phyloP scores from a whole-genome alignment of 2,888 invertebrate genomes.

The Slavum lentiscoides region DNA sequence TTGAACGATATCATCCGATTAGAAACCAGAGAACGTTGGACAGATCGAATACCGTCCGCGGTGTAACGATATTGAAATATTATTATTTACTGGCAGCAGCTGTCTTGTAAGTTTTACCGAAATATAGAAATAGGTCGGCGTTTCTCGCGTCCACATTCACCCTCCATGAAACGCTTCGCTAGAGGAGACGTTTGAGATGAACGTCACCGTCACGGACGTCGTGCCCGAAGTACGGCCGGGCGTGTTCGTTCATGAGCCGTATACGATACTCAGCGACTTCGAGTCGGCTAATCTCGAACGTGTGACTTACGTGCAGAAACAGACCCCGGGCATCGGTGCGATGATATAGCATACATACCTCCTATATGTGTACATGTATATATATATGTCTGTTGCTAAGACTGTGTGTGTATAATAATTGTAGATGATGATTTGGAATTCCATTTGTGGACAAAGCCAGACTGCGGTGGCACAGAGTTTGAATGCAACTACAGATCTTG shows the following conservation, averaged over 20 bases:
- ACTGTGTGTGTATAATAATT: neutral
- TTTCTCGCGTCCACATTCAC: neutral
- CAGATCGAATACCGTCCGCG: no score
- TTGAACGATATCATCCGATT: no score
- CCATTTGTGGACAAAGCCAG: constrained; percentile 87
- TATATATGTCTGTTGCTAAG: no score
- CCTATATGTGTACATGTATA: neutral
- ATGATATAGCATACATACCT: constrained; percentile 10
- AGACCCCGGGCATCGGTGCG: constrained; percentile 42
- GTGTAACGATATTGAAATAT: no score
- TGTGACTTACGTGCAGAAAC: constrained; percentile 27
- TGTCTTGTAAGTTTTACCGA: constrained; percentile 28
- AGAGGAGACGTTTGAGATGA: constrained; percentile 14
- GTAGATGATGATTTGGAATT: constrained; percentile 71
- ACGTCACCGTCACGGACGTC: neutral
- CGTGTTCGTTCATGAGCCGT: constrained; percentile 23
- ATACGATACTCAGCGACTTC: constrained; percentile 38
- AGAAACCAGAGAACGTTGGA: no score
- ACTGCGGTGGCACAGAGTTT: constrained; percentile 83
- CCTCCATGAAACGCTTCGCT: neutral
- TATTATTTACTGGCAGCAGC: neutral
- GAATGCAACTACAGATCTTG: constrained; percentile 89
- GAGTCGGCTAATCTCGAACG: constrained; percentile 41
- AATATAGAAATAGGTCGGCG: constrained; percentile 12
- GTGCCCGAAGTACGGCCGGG: constrained; percentile 34